phyloP scores from a whole-genome alignment of 2,113 vertebrate species.

The Crotalus tigris region DNA sequence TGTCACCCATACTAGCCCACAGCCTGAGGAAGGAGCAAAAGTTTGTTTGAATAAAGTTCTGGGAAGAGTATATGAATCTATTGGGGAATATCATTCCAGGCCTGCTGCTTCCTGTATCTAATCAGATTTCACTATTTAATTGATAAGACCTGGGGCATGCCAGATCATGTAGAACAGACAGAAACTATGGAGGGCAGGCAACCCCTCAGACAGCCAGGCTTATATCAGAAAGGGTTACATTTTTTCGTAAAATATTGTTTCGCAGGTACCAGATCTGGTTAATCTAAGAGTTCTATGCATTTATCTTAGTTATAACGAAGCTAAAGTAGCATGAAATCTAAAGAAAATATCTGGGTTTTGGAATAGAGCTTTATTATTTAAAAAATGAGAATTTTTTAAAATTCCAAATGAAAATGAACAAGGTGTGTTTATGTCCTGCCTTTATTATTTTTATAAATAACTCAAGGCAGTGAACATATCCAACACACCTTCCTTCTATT shows the following conservation, averaged over 20 bases:
- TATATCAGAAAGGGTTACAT: neutral
- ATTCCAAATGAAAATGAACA: constrained; percentile 2
- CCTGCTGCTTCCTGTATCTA: neutral
- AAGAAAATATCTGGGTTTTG: neutral
- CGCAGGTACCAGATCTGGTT: neutral
- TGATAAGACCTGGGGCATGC: neutral
- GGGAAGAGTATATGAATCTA: neutral
- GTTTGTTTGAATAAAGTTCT: neutral
- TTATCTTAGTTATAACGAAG: neutral
- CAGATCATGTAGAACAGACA: neutral
- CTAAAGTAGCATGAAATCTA: neutral
- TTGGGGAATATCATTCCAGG: neutral
- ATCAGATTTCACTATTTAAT: neutral
- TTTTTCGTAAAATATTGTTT: neutral
- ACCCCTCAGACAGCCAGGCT: neutral
- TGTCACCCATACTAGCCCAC: neutral
- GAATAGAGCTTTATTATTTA: neutral
- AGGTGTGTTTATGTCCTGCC: neutral
- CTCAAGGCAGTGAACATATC: too few species aligned
- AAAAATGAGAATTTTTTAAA: neutral
- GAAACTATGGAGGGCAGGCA: neutral
- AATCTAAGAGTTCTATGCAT: neutral
- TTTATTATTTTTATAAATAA: neutral
- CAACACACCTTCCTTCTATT: too few species aligned
- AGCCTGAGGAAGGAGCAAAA: neutral